Conservation (phyloP, 2,113 vertebrate genomes). For the Atractosteus spatula region DNA sequence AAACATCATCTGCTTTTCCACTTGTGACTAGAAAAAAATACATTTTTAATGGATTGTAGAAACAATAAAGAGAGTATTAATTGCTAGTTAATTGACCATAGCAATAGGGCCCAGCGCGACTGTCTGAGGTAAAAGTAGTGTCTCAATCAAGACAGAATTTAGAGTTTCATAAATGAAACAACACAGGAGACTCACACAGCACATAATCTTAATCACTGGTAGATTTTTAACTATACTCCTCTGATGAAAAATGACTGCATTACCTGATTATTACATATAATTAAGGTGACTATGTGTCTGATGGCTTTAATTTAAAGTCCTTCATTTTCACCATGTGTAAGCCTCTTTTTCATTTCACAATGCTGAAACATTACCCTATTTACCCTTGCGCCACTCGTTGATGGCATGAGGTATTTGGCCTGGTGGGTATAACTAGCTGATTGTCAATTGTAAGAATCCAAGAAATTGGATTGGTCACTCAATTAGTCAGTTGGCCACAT, state of each 20-base stretch:
- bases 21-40: too few relatives aligned
- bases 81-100: slow-evolving; percentile 9
- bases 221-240: neutral
- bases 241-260: neutral
- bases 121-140: neutral
- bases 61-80: neutral
- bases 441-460: too few relatives aligned
- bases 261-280: neutral
- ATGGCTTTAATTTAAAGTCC: slow-evolving; percentile 5
- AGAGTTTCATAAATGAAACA: neutral
- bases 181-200: neutral
- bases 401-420: slow-evolving; percentile 15
- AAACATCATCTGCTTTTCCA: too few relatives aligned
- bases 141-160: neutral
- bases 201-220: neutral
- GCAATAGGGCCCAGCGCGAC: neutral
- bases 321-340: neutral
- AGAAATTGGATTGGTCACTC: too few relatives aligned
- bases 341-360: slow-evolving; percentile 23
- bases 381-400: slow-evolving; percentile 30
- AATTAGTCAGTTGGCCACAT: too few relatives aligned
- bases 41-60: too few relatives aligned
- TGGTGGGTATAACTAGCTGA: too few relatives aligned
- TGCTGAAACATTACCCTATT: slow-evolving; percentile 43
- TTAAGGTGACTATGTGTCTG: neutral